Percentiles rank a stretch among this genome's conserved stretches.
phyloP scores from a whole-genome alignment of 1,140 invertebrate genomes.

The Eriosoma lanigerum region DNA sequence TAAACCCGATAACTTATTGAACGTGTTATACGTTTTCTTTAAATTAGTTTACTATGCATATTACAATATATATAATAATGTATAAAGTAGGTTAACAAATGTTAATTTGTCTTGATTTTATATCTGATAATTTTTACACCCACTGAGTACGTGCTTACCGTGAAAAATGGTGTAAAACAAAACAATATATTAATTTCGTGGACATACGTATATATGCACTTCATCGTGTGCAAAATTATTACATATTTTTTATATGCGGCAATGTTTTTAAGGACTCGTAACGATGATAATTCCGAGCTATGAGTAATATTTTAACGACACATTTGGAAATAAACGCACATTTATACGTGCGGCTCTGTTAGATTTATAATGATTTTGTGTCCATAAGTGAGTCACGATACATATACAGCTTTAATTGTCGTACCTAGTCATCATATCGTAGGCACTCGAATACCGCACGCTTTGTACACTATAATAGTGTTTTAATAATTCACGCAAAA shows the following conservation, averaged over 20 bases:
- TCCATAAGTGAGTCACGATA: too few relatives aligned
- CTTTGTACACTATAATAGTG: too few relatives aligned
- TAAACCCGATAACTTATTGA: too few relatives aligned
- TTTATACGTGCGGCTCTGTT: not conserved
- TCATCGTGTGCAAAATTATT: too few relatives aligned
- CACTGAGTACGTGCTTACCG: conserved; percentile 26
- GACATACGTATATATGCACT: not conserved
- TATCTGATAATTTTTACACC: conserved; percentile 21
- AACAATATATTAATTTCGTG: not conserved
- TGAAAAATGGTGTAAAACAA: not conserved
- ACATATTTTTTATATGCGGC: too few relatives aligned
- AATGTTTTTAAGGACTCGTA: too few relatives aligned
- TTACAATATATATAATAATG: not conserved
- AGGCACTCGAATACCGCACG: too few relatives aligned
- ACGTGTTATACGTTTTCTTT: not conserved
- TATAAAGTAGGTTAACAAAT: conserved; percentile 23
- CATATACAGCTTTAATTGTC: too few relatives aligned
- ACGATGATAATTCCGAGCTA: not conserved
- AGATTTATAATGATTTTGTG: too few relatives aligned
- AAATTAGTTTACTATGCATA: not conserved
- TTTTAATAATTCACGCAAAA: not conserved
- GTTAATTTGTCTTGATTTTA: not conserved
- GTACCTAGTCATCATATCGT: too few relatives aligned
- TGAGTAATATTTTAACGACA: not conserved
- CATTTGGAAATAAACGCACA: not conserved